Evolutionary conservation across 1,140 invertebrate species (phyloP), one percentile per base, ranked within the genome.

Genomic region (Ylistrum balloti): DNA sequence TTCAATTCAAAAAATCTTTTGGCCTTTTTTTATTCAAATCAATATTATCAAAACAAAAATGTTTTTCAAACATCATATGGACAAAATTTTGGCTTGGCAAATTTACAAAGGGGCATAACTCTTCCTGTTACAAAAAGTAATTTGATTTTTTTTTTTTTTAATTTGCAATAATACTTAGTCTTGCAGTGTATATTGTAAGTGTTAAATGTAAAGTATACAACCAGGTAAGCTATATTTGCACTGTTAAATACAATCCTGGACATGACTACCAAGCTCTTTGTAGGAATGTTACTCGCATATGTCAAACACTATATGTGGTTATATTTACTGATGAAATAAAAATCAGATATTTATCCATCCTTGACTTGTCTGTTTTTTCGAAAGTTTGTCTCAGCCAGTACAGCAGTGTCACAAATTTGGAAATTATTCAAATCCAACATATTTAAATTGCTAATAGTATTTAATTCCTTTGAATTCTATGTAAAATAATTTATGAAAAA

Each of bases 311-410:
- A 20, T 28, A 74, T 74, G 56, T 74, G 56, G 56, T 74, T 74
- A 74, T 74, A 74, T 74, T 74, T 74, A 74, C 56, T 74, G 56
- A 74, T 74, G 56, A 74, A 74, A 74, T 74, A 74, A 74, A 74
- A 74, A 74, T 74, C 56, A 74, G 56, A 74, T 74, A 74, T 74
- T 74, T 74, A 74, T 74, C 56, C 56, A 28, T 74, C 56, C 11
- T 74, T n/a, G 56, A 28, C n/a, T 74, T 11, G 5, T n/a, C 56
- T 74, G 5, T 7, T 74, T 74, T 74, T n/a, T 74, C 1, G 5
- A n/a, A n/a, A n/a, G n/a, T n/a, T n/a, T n/a, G n/a, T n/a, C n/a
- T n/a, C n/a, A n/a, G n/a, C n/a, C n/a, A n/a, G n/a, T n/a, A n/a
- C n/a, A n/a, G n/a, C n/a, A n/a, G n/a, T n/a, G n/a, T n/a, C n/a